Conservation (phyloP, 2,888 invertebrate genomes). For the Podabrus alpinus region DNA sequence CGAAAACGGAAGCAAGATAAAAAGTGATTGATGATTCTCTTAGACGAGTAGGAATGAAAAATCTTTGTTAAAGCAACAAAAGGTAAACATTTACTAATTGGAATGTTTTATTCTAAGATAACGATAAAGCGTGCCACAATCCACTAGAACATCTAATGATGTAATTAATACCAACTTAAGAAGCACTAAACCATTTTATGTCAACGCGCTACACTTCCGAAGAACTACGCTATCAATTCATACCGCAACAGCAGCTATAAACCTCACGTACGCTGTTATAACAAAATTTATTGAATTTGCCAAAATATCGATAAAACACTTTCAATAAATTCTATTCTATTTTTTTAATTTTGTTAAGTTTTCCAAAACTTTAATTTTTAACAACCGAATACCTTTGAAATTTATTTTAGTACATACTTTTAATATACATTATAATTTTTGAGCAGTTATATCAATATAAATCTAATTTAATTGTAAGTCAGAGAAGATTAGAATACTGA, state of each 20-base stretch:
- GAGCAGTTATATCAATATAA: too few relatives aligned
- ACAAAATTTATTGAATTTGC: background rate
- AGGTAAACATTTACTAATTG: slow-evolving; percentile 31
- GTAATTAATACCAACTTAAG: background rate
- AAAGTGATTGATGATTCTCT: slow-evolving; percentile 35
- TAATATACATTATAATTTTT: too few relatives aligned
- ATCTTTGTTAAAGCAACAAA: slow-evolving; percentile 26
- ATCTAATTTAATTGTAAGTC: too few relatives aligned
- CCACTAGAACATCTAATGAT: background rate
- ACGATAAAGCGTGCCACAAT: slow-evolving; percentile 4
- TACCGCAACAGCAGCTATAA: background rate
- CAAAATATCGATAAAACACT: background rate
- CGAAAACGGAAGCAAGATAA: slow-evolving; percentile 34
- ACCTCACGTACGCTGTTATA: background rate
- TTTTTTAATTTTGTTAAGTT: background rate
- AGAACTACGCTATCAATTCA: background rate
- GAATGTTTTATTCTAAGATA: slow-evolving; percentile 21
- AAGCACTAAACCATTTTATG: background rate
- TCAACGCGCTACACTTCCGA: background rate
- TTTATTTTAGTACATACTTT: too few relatives aligned
- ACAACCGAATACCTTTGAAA: background rate
- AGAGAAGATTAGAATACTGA: background rate
- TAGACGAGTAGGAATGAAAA: slow-evolving; percentile 24
- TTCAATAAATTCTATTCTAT: background rate
- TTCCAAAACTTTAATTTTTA: background rate